Base-by-base conservation (phyloP, 1,140 invertebrate genomes). In the Heliconius congener region DNA sequence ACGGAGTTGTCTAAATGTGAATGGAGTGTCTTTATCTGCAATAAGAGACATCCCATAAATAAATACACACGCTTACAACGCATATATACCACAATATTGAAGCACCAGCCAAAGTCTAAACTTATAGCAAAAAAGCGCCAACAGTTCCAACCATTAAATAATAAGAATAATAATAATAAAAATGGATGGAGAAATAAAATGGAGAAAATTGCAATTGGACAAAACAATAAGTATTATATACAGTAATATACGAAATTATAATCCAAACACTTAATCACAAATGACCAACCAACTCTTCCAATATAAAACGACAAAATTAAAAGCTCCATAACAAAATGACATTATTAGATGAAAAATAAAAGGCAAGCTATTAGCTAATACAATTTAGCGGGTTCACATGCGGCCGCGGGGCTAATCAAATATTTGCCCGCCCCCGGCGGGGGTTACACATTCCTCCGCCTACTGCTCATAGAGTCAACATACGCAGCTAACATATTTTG, bases 321-420 rank as follows among this genome's bases (percentile, higher is more conserved):
- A 72, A 42, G 71, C 71, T 11, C 16, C 11, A 66, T 66, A 66
- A 30, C 60, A 66, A 72, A 72, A 72, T 72, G 3, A 72, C 71
- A 39, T 72, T 72, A 72, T 72, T 72, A 72, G 71, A 72, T 42
- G 42, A 72, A 55, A 55, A 77, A 50, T 73, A 73, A 72, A 52
- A 77, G 76, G 70, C 66, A 30, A 71, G 23, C 76, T 77, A 77
- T 77, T 77, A 77, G 76, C 66, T 81, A 81, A 81, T 81, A 78
- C 72, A 81, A 81, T 78, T 78, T 77, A 77, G 39, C 74, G 55
- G 66, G 73, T 39, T 71, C 72, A n/a, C 74, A 73, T 77, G 73
- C 76, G 66, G 60, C 80, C 72, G 71, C 83, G 52, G 42, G 78
- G 78, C 78, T 72, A 78, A 80, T 74, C 81, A 84, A 84, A 84